Conservation (phyloP, 2,113 vertebrate genomes). For the Sisor rabdophorus region DNA sequence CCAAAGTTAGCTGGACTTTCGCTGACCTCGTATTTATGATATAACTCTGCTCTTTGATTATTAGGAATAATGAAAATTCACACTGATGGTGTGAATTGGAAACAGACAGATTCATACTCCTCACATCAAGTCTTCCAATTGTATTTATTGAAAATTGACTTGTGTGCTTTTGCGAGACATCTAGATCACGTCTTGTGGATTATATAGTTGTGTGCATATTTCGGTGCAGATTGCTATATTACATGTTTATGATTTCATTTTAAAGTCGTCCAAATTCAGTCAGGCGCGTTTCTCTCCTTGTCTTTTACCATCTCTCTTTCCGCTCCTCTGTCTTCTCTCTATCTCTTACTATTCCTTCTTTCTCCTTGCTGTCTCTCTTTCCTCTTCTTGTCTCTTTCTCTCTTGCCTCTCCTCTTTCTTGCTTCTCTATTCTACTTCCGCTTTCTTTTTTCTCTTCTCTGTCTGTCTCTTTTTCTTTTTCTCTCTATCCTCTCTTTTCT, state of each 20-base stretch:
- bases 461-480: no score
- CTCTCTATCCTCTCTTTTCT: no score
- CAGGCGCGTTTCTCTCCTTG: no score
- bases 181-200: slow-evolving; percentile 8
- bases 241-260: not conserved
- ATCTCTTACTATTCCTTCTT: no score
- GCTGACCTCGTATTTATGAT: not conserved
- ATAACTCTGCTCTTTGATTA: no score
- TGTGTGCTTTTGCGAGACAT: slow-evolving; percentile 40
- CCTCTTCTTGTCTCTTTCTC: no score
- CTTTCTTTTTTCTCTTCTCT: no score
- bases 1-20: not conserved
- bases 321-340: no score
- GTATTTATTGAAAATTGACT: slow-evolving; percentile 24
- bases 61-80: not conserved
- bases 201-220: not conserved
- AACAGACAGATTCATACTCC: not conserved
- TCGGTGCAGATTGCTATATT: not conserved
- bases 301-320: no score
- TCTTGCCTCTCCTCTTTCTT: no score
- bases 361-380: no score
- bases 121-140: slow-evolving; percentile 44
- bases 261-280: not conserved
- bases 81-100: not conserved
- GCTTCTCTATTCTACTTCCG: no score